These are phyloP conservation scores for Otolemur garnettii DNA, from an alignment of 2,113 vertebrate species.

Conservation along the genomic window DNA sequence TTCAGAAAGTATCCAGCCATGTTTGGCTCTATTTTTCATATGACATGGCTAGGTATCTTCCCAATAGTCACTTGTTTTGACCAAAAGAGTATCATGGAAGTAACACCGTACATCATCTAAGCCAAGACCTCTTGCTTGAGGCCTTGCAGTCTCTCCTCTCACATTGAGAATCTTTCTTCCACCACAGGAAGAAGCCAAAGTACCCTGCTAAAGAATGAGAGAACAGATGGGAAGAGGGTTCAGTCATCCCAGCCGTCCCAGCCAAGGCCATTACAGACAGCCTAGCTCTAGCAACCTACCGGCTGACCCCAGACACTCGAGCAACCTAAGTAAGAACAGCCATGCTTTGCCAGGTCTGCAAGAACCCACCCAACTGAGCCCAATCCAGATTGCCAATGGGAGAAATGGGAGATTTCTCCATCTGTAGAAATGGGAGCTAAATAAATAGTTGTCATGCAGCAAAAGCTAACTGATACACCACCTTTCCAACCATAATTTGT, in stretches of 20 bases:
- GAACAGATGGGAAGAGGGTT: background rate
- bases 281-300: background rate
- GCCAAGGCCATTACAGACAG: background rate
- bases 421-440: background rate
- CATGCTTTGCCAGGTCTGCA: background rate
- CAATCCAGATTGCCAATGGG: background rate
- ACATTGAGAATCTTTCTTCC: background rate
- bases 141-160: background rate
- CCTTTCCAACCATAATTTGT: background rate
- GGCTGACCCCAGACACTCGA: background rate
- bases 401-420: no score
- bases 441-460: background rate
- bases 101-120: background rate
- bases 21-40: no score
- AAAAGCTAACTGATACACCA: background rate
- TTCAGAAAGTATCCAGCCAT: no score
- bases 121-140: background rate
- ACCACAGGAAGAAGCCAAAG: background rate
- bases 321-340: background rate
- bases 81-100: background rate
- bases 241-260: background rate
- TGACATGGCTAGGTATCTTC: no score
- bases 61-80: background rate
- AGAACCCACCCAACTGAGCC: background rate
- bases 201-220: background rate